These are phyloP conservation scores for Martes martes DNA, from an alignment of 2,113 vertebrate genomes.

Conservation along the genomic window DNA sequence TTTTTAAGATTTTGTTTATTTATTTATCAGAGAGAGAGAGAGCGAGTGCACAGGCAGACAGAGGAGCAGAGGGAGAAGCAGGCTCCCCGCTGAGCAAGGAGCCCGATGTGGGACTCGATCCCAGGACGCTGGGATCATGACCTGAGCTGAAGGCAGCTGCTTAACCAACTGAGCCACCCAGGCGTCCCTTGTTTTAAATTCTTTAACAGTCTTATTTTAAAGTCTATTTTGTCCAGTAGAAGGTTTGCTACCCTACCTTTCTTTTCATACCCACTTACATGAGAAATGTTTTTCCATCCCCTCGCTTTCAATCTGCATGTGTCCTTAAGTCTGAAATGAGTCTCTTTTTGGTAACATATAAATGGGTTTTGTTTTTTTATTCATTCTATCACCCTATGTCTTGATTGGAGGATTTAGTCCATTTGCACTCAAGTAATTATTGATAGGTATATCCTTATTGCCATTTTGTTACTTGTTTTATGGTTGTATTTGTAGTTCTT, in stretches of 20 bases:
- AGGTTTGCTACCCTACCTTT: neutral
- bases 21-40: no score
- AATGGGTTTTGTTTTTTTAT: neutral
- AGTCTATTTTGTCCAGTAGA: neutral
- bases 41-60: no score
- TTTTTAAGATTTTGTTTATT: no score
- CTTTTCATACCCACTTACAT: neutral
- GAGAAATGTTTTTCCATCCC: neutral
- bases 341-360: neutral
- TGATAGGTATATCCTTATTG: neutral
- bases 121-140: no score
- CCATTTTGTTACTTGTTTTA: neutral
- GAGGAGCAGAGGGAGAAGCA: no score
- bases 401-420: neutral
- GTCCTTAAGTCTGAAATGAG: neutral
- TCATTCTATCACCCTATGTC: neutral
- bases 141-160: no score
- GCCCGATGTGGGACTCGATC: no score
- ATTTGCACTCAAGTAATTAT: neutral
- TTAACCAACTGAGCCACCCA: no score
- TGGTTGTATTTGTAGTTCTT: neutral
- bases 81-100: no score
- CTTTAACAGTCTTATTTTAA: neutral
- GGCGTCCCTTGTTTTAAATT: neutral
- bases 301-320: neutral